These are phyloP conservation scores for Paguma larvata DNA, from an alignment of 2,797 vertebrate genomes.

Conservation along the genomic window DNA sequence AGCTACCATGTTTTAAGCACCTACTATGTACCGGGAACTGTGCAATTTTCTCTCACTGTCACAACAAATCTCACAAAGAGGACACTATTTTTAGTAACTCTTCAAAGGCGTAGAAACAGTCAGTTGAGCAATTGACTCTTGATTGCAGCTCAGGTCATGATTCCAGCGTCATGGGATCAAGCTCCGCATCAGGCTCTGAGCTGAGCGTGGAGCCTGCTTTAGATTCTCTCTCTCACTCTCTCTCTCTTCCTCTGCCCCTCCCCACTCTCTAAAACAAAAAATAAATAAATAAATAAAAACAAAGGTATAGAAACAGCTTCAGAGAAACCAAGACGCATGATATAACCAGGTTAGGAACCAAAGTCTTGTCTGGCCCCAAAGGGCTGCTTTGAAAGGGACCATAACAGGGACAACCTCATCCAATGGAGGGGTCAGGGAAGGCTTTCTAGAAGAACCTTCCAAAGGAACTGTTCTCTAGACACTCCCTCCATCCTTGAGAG, in stretches of 20 bases:
- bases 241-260: too few species aligned
- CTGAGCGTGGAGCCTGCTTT: too few species aligned
- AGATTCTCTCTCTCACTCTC: too few species aligned
- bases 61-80: slow-evolving; percentile 34
- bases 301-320: slow-evolving; percentile 2
- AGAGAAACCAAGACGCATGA: neutral
- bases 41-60: neutral
- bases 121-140: neutral
- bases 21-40: neutral
- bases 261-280: too few species aligned
- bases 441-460: neutral
- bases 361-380: neutral
- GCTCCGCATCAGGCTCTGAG: too few species aligned
- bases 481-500: neutral
- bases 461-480: neutral
- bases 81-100: neutral
- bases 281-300: too few species aligned
- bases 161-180: too few species aligned
- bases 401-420: neutral
- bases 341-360: neutral
- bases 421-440: neutral
- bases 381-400: neutral
- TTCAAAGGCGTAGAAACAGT: neutral
- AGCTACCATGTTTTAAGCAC: neutral
- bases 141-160: too few species aligned